Evolutionary conservation across 2,797 vertebrate species (phyloP).

Genomic region (Mionectes olivaceus): DNA sequence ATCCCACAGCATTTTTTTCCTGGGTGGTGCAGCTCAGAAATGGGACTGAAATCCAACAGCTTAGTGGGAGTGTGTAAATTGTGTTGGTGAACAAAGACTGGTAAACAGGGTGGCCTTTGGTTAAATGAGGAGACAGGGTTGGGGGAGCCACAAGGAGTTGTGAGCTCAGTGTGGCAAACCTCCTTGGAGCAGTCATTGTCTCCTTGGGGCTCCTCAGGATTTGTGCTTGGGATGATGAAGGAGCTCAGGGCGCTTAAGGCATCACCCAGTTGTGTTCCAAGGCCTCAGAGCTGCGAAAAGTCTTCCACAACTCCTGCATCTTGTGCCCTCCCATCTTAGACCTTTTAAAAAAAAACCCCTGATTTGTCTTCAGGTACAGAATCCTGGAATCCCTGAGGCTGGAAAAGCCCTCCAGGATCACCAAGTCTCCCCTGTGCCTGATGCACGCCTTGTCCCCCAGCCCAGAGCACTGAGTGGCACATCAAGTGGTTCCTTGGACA

Average conservation of each 20-base stretch:
- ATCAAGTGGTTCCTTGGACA: background rate
- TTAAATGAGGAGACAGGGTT: fast-evolving
- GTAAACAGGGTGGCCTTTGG: background rate
- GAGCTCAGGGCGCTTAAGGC: background rate
- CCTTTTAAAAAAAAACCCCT: background rate
- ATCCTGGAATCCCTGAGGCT: background rate
- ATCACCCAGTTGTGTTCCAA: background rate
- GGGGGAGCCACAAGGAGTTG: background rate
- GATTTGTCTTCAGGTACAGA: background rate
- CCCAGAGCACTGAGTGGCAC: too few species aligned
- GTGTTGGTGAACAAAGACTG: background rate
- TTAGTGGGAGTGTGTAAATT: background rate
- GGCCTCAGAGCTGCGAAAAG: background rate
- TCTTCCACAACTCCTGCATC: background rate
- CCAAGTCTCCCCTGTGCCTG: fast-evolving
- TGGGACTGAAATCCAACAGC: background rate
- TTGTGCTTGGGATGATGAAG: fast-evolving
- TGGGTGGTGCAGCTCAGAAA: background rate
- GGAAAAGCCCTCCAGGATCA: background rate
- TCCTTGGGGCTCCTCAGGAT: background rate
- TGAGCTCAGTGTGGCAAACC: background rate
- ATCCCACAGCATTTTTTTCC: background rate
- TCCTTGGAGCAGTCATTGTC: background rate
- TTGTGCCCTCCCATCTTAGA: background rate
- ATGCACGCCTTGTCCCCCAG: too few species aligned